A percentile compares a stretch with the other conserved stretches of the same genome.
Conservation (phyloP, 1,140 invertebrate species). For the Gonioctena quinquepunctata region DNA sequence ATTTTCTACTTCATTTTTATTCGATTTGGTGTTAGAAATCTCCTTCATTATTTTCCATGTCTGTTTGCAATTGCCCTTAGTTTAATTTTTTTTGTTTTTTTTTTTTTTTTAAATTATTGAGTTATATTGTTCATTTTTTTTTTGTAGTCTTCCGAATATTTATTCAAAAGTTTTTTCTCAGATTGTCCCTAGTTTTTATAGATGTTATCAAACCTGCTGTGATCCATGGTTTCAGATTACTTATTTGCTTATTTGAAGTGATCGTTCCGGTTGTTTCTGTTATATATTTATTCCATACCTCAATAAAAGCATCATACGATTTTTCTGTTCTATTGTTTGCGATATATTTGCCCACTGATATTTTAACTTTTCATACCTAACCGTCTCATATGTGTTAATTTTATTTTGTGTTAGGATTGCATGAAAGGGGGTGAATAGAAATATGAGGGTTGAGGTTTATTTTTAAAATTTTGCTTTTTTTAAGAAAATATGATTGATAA, state of each 20-base stretch:
- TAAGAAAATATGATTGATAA: not conserved
- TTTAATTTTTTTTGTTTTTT: too few species aligned
- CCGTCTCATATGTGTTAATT: not conserved
- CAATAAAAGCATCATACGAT: slow-evolving; percentile 1
- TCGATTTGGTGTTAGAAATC: too few species aligned
- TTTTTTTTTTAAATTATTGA: too few species aligned
- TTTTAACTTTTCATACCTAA: not conserved
- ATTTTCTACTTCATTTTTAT: too few species aligned
- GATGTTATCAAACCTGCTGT: too few species aligned
- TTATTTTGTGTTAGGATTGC: not conserved
- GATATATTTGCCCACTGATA: not conserved
- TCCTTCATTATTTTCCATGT: too few species aligned
- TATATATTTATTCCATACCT: not conserved
- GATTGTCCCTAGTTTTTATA: too few species aligned
- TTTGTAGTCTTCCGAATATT: too few species aligned
- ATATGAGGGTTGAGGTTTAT: not conserved
- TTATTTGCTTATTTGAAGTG: not conserved
- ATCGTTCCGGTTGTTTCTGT: not conserved
- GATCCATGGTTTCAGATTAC: not conserved
- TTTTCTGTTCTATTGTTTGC: not conserved
- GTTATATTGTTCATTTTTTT: too few species aligned
- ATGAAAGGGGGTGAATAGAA: not conserved
- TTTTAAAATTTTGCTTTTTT: not conserved
- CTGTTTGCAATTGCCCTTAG: too few species aligned
- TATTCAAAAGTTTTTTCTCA: too few species aligned